Base-by-base conservation (phyloP, 2,113 vertebrate species). In the Hydrolagus affinis region DNA sequence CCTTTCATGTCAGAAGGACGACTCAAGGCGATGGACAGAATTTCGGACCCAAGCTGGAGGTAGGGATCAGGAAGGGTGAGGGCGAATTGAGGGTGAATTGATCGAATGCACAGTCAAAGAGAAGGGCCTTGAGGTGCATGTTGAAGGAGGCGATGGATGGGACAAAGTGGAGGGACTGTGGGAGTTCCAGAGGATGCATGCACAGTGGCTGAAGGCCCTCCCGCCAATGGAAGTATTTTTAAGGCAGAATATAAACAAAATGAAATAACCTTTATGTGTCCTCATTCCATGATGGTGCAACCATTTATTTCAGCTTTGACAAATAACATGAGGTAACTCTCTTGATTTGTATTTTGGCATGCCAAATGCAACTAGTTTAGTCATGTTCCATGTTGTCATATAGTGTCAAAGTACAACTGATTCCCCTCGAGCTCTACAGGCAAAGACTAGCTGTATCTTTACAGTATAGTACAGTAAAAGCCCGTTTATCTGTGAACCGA, bases 201-300 rank as follows among this genome's bases (percentile, higher is more conserved):
- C n/a, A n/a, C n/a, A n/a, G n/a, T n/a, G n/a, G n/a, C n/a, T n/a
- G 75, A 57, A n/a, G n/a, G n/a, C n/a, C n/a, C n/a, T n/a, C n/a
- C n/a, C n/a, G n/a, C n/a, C n/a, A n/a, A n/a, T n/a, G 60, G 12
- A 60, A 60, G 11, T 62, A 17, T 75, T 75, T 75, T 57, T 75
- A 32, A 23, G 17, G 44, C 72, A 74, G 72, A 44, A 10, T 11
- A 25, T 25, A 64, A 83, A 66, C 30, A 64, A 66, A 83, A 83
- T 66, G 17, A 28, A 23, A 78, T 68, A 83, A 83, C 78, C 78
- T 83, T 83, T 60, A 68, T 14, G 66, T 21, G 17, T 83, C 23
- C 60, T 68, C 78, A 25, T 83, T 64, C 62, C 78, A 32, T 83
- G 28, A 83, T 83, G 60, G 32, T 1, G 11, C 19, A 66, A 83